phyloP scores from a whole-genome alignment of 2,888 invertebrate species.

The Nomada ruficornis region DNA sequence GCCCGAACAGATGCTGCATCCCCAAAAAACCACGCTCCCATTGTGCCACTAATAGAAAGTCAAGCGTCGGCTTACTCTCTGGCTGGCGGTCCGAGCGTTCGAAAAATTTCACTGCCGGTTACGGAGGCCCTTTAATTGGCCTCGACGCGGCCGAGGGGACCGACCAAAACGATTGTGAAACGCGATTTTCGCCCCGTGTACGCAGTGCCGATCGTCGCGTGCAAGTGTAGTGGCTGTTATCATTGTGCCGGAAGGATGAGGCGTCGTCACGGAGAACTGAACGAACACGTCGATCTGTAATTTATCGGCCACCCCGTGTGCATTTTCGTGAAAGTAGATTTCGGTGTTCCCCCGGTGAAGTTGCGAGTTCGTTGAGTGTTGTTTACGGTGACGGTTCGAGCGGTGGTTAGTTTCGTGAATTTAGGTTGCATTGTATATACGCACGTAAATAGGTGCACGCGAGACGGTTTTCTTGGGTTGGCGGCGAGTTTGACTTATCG shows the following conservation, averaged over 20 bases:
- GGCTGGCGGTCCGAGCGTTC: conserved; percentile 20
- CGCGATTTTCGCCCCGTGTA: conserved; percentile 12
- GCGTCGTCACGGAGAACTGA: background rate
- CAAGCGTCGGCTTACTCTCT: conserved; percentile 69
- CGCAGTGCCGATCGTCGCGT: background rate
- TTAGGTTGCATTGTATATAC: background rate
- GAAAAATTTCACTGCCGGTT: conserved; percentile 35
- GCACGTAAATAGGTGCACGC: background rate
- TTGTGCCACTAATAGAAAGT: conserved; percentile 83
- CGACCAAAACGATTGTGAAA: conserved; percentile 24
- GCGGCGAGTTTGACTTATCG: background rate
- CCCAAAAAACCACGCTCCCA: conserved; percentile 79
- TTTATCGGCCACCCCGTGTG: no score
- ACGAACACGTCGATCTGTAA: no score
- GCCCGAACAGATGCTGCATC: conserved; percentile 82
- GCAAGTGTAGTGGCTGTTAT: background rate
- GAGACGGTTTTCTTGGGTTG: background rate
- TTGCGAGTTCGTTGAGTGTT: background rate
- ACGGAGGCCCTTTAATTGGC: conserved; percentile 51
- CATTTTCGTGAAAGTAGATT: no score
- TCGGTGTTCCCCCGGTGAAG: no score
- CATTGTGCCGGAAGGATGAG: background rate
- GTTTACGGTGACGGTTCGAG: background rate
- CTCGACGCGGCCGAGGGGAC: conserved; percentile 1
- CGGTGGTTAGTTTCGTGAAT: no score